These are phyloP conservation scores for Phycodurus eques DNA, from an alignment of 2,113 vertebrate species.

Conservation along the genomic window DNA sequence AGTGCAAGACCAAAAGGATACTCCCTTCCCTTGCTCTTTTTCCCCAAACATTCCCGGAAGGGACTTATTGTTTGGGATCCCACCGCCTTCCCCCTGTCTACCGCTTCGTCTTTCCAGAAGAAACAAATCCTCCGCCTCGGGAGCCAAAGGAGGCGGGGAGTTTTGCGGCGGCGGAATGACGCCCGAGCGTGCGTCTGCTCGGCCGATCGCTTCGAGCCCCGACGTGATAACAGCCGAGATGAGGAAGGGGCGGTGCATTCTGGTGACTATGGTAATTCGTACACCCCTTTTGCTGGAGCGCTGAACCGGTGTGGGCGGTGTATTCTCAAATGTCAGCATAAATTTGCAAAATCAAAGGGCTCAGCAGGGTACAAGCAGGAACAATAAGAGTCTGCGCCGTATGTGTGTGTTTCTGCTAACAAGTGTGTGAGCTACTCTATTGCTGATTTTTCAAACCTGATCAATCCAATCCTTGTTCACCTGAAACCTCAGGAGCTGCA, in stretches of 20 bases:
- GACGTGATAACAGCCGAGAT: not conserved
- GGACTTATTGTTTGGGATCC: conserved; percentile 44
- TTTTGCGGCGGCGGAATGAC: not conserved
- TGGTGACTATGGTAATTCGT: conserved; percentile 75
- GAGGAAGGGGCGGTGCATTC: conserved; percentile 51
- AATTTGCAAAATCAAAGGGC: conserved; percentile 79
- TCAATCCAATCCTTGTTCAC: not conserved
- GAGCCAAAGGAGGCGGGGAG: conserved; percentile 28
- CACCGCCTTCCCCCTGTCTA: not conserved
- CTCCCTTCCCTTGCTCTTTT: conserved; percentile 63
- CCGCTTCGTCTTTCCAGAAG: conserved; percentile 31
- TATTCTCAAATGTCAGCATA: conserved; percentile 80
- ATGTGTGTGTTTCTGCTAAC: not conserved
- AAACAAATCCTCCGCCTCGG: conserved; percentile 60
- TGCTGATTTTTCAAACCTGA: not conserved
- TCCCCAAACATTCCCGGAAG: conserved; percentile 60
- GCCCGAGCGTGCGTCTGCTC: not conserved
- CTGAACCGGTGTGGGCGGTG: conserved; percentile 71
- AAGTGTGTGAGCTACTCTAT: conserved; percentile 7
- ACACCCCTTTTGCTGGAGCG: conserved; percentile 68
- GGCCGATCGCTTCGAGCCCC: not conserved
- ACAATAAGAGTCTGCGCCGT: conserved; percentile 60
- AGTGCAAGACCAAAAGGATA: conserved; percentile 42
- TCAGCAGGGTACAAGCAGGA: conserved; percentile 65
- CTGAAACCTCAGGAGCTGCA: not conserved